Conservation (phyloP, 2,888 invertebrate genomes). For the Pemphredon lugubris region DNA sequence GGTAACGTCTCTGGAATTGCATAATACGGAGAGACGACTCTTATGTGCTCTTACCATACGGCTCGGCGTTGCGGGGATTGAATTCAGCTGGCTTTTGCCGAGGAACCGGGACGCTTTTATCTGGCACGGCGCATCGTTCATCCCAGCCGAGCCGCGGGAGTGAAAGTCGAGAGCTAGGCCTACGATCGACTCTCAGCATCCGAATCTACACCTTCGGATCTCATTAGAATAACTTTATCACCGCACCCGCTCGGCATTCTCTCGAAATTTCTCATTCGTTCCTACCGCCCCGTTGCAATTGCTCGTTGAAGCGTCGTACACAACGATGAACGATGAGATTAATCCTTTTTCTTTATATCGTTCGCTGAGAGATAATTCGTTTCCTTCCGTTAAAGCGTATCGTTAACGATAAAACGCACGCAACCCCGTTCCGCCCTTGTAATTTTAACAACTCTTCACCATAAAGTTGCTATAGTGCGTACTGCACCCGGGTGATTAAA, state of each 20-base stretch:
- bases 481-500: background rate
- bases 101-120: slow-evolving; percentile 54
- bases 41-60: background rate
- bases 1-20: slow-evolving; percentile 68
- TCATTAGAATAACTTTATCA: too few relatives aligned
- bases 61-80: slow-evolving; percentile 17
- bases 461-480: background rate
- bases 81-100: slow-evolving; percentile 32
- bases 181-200: slow-evolving; percentile 47
- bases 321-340: too few relatives aligned
- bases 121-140: slow-evolving; percentile 65
- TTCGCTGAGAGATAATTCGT: too few relatives aligned
- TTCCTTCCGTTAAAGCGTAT: too few relatives aligned
- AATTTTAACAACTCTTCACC: too few relatives aligned
- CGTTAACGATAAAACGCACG: too few relatives aligned
- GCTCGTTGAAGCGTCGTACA: too few relatives aligned
- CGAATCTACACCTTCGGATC: slow-evolving; percentile 32
- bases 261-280: too few relatives aligned
- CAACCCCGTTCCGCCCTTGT: too few relatives aligned
- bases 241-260: too few relatives aligned
- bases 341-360: too few relatives aligned
- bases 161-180: slow-evolving; percentile 69
- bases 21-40: slow-evolving; percentile 56
- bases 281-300: too few relatives aligned
- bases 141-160: slow-evolving; percentile 50